These are phyloP conservation scores for Drosophila suboccidentalis DNA, from an alignment of 2,888 invertebrate genomes.

Conservation along the genomic window DNA sequence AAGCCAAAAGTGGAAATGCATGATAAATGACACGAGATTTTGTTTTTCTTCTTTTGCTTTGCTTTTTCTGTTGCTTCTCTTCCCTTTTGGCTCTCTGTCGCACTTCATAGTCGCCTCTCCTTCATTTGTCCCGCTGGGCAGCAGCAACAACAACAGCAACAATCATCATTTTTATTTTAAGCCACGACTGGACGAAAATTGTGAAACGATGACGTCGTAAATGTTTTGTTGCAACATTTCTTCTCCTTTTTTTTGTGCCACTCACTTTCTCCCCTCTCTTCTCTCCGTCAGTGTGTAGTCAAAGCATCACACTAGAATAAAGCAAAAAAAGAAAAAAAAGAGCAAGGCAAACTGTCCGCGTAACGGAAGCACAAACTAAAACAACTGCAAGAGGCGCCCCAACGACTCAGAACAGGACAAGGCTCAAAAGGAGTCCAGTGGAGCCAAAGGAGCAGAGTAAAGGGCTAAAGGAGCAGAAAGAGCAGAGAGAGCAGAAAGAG, in stretches of 20 bases:
- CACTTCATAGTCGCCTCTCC: not conserved
- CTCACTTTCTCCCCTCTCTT: not conserved
- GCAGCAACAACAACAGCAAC: slow-evolving; percentile 35
- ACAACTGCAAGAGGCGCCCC: slow-evolving; percentile 61
- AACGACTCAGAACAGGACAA: slow-evolving; percentile 30
- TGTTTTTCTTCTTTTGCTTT: slow-evolving; percentile 43
- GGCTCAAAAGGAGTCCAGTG: not conserved
- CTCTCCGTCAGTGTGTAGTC: not conserved
- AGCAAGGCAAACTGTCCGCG: slow-evolving; percentile 78
- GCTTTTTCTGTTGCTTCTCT: slow-evolving; percentile 1
- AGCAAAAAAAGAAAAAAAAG: slow-evolving; percentile 56
- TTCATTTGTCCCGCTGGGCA: slow-evolving; percentile 14
- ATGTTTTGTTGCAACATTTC: slow-evolving; percentile 74
- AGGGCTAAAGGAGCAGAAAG: not conserved
- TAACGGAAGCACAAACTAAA: slow-evolving; percentile 76
- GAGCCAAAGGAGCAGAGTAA: not conserved
- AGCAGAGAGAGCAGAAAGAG: too few species aligned
- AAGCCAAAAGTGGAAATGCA: slow-evolving; percentile 82
- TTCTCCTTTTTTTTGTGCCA: slow-evolving; percentile 28
- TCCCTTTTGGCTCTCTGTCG: not conserved
- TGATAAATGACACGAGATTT: slow-evolving; percentile 80
- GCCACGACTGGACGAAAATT: slow-evolving; percentile 71
- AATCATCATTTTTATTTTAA: slow-evolving; percentile 58
- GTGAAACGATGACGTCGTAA: slow-evolving; percentile 80
- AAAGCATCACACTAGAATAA: slow-evolving; percentile 52